Evolutionary conservation across 2,113 vertebrate species (phyloP).

Genomic region (Rhizomys pruinosus): DNA sequence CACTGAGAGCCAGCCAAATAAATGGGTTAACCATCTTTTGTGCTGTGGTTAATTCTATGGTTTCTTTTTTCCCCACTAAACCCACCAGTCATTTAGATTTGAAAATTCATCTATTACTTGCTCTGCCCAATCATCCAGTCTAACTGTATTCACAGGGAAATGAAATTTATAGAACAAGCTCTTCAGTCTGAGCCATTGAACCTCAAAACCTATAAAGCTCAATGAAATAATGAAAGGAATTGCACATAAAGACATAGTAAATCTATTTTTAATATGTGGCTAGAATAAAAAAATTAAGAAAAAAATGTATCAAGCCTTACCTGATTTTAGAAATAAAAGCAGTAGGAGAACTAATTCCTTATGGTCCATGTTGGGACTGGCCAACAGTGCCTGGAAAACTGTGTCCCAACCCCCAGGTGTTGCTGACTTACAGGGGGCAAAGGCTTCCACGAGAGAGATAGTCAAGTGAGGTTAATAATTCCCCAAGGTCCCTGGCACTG

Average conservation of each 20-base stretch:
- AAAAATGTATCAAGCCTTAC: conserved; percentile 58
- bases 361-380: conserved; percentile 66
- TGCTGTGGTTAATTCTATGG: fast-evolving
- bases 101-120: neutral
- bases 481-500: conserved; percentile 48
- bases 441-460: conserved; percentile 58
- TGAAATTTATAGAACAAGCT: neutral
- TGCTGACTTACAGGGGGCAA: conserved; percentile 73
- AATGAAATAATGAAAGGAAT: neutral
- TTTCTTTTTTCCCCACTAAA: neutral
- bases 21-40: too few relatives aligned
- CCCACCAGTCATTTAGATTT: neutral
- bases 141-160: neutral
- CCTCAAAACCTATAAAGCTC: neutral
- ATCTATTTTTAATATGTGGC: neutral
- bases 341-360: conserved; percentile 75
- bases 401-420: conserved; percentile 55
- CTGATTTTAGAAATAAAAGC: conserved; percentile 72
- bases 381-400: conserved; percentile 15
- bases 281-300: neutral
- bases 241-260: neutral
- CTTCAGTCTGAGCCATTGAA: neutral
- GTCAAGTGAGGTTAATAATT: conserved; percentile 85
- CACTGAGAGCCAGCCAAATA: neutral
- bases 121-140: neutral